These are phyloP conservation scores for Sphecodes monilicornis DNA, from an alignment of 2,888 invertebrate genomes.

Conservation along the genomic window DNA sequence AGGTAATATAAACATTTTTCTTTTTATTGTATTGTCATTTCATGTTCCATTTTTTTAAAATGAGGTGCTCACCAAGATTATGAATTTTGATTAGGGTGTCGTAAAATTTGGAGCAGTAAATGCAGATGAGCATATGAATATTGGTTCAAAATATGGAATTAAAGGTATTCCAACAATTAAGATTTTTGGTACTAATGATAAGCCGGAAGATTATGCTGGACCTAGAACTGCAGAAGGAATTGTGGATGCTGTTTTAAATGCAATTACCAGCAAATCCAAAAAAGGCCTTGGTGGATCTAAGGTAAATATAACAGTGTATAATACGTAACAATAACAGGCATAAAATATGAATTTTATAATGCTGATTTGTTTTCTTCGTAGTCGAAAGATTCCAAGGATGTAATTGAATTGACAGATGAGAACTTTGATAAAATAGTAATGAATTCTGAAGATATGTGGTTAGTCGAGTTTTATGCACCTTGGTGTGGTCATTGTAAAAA, in stretches of 20 bases:
- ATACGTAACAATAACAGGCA: slow-evolving; percentile 2
- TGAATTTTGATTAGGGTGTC: slow-evolving; percentile 88
- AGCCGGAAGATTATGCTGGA: slow-evolving; percentile 94
- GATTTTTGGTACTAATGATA: slow-evolving; percentile 93
- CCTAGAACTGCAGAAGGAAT: slow-evolving; percentile 94
- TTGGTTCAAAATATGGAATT: slow-evolving; percentile 93
- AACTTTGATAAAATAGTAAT: slow-evolving; percentile 97
- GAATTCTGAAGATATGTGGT: slow-evolving; percentile 97
- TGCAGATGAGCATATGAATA: slow-evolving; percentile 94
- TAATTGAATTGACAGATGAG: slow-evolving; percentile 96
- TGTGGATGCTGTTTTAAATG: slow-evolving; percentile 93
- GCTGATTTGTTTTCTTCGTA: slow-evolving; percentile 51
- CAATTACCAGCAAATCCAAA: slow-evolving; percentile 89
- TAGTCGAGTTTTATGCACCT: slow-evolving; percentile 99
- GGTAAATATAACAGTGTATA: slow-evolving; percentile 44
- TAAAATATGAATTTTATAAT: not conserved
- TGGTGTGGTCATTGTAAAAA: slow-evolving; percentile 99
- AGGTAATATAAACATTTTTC: slow-evolving; percentile 86
- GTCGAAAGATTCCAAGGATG: slow-evolving; percentile 86
- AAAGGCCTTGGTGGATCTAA: slow-evolving; percentile 75
- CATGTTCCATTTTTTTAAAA: not conserved
- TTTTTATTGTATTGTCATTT: not conserved
- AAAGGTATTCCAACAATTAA: slow-evolving; percentile 98
- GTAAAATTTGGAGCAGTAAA: slow-evolving; percentile 97
- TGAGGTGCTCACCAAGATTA: not conserved